A percentile compares a stretch with the other conserved stretches of the same genome.
phyloP scores from a whole-genome alignment of 2,888 invertebrate species.

The Cryptocephalus moraei region DNA sequence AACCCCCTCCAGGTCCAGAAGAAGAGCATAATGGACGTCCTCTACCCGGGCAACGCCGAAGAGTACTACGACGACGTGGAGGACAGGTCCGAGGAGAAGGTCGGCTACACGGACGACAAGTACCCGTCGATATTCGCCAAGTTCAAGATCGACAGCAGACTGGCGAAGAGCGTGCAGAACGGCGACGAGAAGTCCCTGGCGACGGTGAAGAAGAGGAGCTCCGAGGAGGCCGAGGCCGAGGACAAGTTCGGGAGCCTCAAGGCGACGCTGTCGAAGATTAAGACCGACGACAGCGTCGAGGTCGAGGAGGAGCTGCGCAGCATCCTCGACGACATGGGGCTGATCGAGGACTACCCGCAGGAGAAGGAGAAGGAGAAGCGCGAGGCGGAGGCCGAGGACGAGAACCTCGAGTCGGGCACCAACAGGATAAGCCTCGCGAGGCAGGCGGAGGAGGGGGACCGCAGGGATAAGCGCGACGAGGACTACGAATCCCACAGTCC shows the following conservation, averaged over 20 bases:
- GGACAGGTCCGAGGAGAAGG: conserved; percentile 3
- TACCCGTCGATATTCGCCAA: conserved; percentile 25
- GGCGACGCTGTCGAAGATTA: conserved; percentile 7
- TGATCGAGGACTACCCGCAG: conserved; percentile 20
- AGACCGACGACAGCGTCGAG: conserved; percentile 10
- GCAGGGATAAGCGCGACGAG: neutral
- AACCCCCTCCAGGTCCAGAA: conserved; percentile 13
- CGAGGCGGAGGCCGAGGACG: conserved; percentile 17
- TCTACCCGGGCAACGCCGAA: conserved; percentile 9
- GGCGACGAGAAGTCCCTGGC: neutral
- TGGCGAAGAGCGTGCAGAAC: conserved; percentile 10
- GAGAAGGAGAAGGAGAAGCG: conserved; percentile 12
- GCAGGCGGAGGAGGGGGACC: conserved; percentile 3
- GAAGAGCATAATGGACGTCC: conserved; percentile 9
- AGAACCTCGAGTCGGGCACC: conserved; percentile 19
- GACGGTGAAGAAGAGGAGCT: neutral
- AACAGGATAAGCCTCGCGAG: conserved; percentile 19
- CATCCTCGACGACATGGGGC: conserved; percentile 25
- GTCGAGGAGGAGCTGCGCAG: conserved; percentile 22
- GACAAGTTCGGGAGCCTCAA: conserved; percentile 4
- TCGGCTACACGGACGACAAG: conserved; percentile 13
- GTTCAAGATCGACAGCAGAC: conserved; percentile 23
- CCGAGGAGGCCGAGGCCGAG: neutral
- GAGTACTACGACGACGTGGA: conserved; percentile 8
- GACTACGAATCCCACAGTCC: conserved; percentile 2